Base-by-base conservation (phyloP, 1,140 invertebrate species). In the Drosophila bipectinata region DNA sequence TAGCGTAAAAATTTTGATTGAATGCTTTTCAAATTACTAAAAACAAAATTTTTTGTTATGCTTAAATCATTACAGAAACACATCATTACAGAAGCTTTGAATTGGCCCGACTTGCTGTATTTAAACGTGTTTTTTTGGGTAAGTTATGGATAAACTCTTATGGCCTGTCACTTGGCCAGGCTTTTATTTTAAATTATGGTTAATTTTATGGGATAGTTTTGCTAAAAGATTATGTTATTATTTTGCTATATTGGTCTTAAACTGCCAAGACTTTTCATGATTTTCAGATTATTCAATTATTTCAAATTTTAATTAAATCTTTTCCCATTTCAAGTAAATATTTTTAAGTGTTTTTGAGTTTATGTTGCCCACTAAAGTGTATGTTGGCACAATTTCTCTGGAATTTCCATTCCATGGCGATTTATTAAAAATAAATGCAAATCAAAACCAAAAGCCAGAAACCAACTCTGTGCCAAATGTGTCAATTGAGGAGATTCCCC, bases 391-490 rank as follows among this genome's bases (percentile, higher is more conserved):
- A 18, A 18, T 7, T 26, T 44, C 34, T 18, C n/a, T 41, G 53
- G 34, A 24, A 26, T 47, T 24, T 10, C 59, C 8, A 26, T 32
- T 67, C 24, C 34, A 15, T 1, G 30, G 4, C 47, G 21, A 53
- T 64, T 67, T 67, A 67, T 64, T 67, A 69, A 69, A 69, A 69
- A 41, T 67, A 69, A 56, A 69, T 69, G 66, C 62, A 69, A 69
- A 69, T 68, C 24, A 48, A 49, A 47, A 52, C 56, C 24, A 55
- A 49, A 47, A 52, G 53, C 45, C 44, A 57, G 45, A 56, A 51
- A 48, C 3, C 39, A 15, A 57, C 34, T 32, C 47, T 71, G 68
- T 79, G 79, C 79, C 79, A 82, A 83, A 72, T 82, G 79, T 79
- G 80, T 82, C 79, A 81, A 74, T 81, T 67, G 63, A 7, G 21